phyloP scores from a whole-genome alignment of 2,113 vertebrate species.

The Alexandromys fortis region DNA sequence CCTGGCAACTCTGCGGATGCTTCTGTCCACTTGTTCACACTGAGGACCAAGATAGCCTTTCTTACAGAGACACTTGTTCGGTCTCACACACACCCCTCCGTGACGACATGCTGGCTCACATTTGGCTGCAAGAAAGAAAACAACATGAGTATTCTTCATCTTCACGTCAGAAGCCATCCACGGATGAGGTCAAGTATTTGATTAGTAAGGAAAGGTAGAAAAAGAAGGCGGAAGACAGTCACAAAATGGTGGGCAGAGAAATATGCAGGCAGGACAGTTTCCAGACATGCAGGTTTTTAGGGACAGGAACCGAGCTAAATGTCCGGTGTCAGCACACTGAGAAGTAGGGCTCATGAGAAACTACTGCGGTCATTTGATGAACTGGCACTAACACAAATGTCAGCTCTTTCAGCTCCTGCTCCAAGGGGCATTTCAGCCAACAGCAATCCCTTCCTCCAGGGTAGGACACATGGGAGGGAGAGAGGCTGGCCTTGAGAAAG shows the following conservation, averaged over 20 bases:
- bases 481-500: too few species aligned
- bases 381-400: background rate
- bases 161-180: background rate
- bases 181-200: background rate
- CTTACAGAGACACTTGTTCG: conserved; percentile 98
- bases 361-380: background rate
- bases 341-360: background rate
- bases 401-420: background rate
- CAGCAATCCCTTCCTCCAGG: background rate
- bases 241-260: background rate
- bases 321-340: background rate
- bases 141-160: background rate
- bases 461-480: background rate
- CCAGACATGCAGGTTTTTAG: background rate
- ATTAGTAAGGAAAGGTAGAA: background rate
- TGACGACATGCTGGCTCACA: conserved; percentile 96
- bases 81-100: conserved; percentile 96
- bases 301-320: background rate
- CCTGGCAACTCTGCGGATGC: conserved; percentile 93
- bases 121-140: conserved; percentile 88
- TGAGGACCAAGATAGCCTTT: conserved; percentile 91
- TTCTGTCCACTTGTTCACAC: conserved; percentile 92
- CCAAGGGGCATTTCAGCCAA: background rate
- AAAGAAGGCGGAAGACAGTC: background rate
- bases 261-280: background rate